A percentile compares a stretch with the other conserved stretches of the same genome.
phyloP scores from a whole-genome alignment of 2,888 invertebrate genomes.

The Siphlonurus alternatus region DNA sequence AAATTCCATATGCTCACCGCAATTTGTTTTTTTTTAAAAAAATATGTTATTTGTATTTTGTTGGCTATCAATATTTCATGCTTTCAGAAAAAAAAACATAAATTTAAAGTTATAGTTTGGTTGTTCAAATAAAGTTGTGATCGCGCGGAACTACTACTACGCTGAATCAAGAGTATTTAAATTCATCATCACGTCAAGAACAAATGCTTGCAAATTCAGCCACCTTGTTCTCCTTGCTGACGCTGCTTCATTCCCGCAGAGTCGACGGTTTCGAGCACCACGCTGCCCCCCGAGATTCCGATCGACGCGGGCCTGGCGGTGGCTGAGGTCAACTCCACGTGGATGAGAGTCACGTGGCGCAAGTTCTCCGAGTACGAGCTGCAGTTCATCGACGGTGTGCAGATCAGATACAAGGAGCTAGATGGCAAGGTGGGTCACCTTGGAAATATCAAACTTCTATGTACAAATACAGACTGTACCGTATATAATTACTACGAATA shows the following conservation, averaged over 20 bases:
- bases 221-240: no score
- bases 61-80: no score
- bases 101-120: no score
- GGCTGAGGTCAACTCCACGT: slow-evolving; percentile 58
- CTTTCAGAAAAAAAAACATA: no score
- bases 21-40: no score
- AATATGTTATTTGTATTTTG: no score
- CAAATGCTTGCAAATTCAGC: no score
- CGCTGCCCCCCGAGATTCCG: slow-evolving; percentile 40
- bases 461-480: background rate
- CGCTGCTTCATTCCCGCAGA: slow-evolving; percentile 11
- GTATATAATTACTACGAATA: background rate
- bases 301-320: slow-evolving; percentile 58
- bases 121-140: no score
- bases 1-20: no score
- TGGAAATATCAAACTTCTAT: background rate
- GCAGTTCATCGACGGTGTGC: slow-evolving; percentile 74
- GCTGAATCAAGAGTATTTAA: no score
- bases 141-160: no score
- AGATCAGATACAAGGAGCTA: slow-evolving; percentile 66
- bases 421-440: slow-evolving; percentile 39
- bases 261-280: slow-evolving; percentile 28
- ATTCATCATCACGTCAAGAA: no score
- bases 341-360: slow-evolving; percentile 64
- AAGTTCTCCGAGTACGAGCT: slow-evolving; percentile 64